Base-by-base conservation (phyloP, 2,888 invertebrate genomes). In the Hermaeophaga mercurialis region DNA sequence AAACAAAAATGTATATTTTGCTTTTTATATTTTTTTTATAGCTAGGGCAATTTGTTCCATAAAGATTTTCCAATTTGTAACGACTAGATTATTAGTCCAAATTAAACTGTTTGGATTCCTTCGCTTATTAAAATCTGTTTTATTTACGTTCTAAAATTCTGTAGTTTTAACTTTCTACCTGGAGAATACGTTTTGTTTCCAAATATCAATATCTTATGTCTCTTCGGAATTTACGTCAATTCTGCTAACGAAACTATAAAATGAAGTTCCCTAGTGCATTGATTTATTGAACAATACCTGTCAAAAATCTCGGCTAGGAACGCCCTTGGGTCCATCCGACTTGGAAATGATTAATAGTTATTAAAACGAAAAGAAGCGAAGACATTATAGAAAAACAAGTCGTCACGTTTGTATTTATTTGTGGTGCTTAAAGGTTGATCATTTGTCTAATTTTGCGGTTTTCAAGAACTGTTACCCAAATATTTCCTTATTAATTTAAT, bases 201-300 rank as follows among this genome's bases (percentile, higher is more conserved):
- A 26, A 43, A 39, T 14, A 9, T 4, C 9, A 19, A 43, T 26
- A 43, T 12, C 3, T 8, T 24, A 26, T 24, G 26, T 24, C 43
- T 43, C 43, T 52, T 33, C 44, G 52, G 52, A 52, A 52, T 52
- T 52, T 52, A 52, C 43, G 33, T 52, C 52, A 43, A 44, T 52
- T 52, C 52, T 44, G 52, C 34, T 52, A 52, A 52, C 52, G 44
- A 52, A 52, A 43, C 52, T 52, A 52, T 50, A 52, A 50, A 52
- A 52, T 52, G 34, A 43, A 43, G 43, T 52, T 52, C 52, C 43
- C 52, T 38, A 19, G 14, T 44, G 52, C 24, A 44, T 22, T 52
- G 52, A 52, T 52, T 52, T 52, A 52, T 52, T 52, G 52, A 52
- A 52, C 52, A 52, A 52, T 52, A 52, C 43, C 52, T 52, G 52